These are phyloP conservation scores for Eristalinus aeneus DNA, from an alignment of 2,888 invertebrate genomes.

Conservation along the genomic window DNA sequence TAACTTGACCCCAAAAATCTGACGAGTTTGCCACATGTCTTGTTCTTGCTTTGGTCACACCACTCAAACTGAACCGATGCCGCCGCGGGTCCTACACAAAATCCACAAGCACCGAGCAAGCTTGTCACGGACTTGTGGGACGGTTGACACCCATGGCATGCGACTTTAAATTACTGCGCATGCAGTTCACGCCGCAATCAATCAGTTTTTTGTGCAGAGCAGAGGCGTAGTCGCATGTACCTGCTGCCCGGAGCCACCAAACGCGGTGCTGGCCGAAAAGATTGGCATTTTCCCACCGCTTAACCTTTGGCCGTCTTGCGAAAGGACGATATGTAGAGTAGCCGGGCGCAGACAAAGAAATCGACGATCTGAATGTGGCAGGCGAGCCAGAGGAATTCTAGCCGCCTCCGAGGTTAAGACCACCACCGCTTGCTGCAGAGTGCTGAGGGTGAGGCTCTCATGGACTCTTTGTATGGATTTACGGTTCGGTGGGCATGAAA, in stretches of 20 bases:
- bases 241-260: slow-evolving; percentile 52
- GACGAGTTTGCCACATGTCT: slow-evolving; percentile 10
- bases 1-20: slow-evolving; percentile 57
- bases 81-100: neutral
- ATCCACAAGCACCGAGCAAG: slow-evolving; percentile 28
- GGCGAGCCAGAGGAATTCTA: slow-evolving; percentile 40
- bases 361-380: slow-evolving; percentile 30
- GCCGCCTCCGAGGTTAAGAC: slow-evolving; percentile 1
- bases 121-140: slow-evolving; percentile 34
- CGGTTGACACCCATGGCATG: slow-evolving; percentile 60
- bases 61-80: neutral
- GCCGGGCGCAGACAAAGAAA: slow-evolving; percentile 49
- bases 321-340: slow-evolving; percentile 47
- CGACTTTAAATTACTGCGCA: slow-evolving; percentile 43
- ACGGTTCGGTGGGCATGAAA: slow-evolving; percentile 58
- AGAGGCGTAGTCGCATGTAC: slow-evolving; percentile 56
- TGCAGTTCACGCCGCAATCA: slow-evolving; percentile 45
- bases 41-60: neutral
- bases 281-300: slow-evolving; percentile 56
- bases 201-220: slow-evolving; percentile 43
- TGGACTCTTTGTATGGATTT: slow-evolving; percentile 41
- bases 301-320: slow-evolving; percentile 56
- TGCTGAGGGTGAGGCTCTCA: neutral
- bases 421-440: neutral
- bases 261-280: slow-evolving; percentile 3